Percentiles rank a stretch among this genome's conserved stretches.
phyloP scores from a whole-genome alignment of 2,888 invertebrate species.

The Heliconius cydno region DNA sequence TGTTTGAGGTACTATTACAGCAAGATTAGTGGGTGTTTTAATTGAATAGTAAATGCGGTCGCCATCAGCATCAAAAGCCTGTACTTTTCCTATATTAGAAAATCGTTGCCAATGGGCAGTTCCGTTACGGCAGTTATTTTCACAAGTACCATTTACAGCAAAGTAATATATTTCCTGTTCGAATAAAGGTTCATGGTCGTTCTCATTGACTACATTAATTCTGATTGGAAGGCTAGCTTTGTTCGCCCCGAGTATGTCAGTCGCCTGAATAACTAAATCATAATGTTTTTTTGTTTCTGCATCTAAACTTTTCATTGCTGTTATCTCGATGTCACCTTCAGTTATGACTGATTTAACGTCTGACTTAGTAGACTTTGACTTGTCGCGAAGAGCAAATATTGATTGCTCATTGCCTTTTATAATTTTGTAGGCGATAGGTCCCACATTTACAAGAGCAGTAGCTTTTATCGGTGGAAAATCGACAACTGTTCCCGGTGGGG shows the following conservation, averaged over 20 bases:
- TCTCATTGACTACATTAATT: conserved; percentile 92
- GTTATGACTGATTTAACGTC: conserved; percentile 82
- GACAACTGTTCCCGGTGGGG: conserved; percentile 87
- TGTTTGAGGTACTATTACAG: conserved; percentile 96
- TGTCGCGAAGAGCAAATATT: conserved; percentile 88
- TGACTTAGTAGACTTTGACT: conserved; percentile 71
- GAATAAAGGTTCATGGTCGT: conserved; percentile 96
- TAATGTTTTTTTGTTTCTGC: conserved; percentile 89
- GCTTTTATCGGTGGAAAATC: conserved; percentile 89
- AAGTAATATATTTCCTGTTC: conserved; percentile 91
- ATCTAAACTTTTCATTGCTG: conserved; percentile 90
- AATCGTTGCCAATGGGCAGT: conserved; percentile 89
- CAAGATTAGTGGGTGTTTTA: conserved; percentile 90
- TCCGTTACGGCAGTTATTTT: conserved; percentile 84
- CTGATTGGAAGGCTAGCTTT: conserved; percentile 90
- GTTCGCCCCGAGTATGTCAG: conserved; percentile 90
- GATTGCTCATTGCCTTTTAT: conserved; percentile 89
- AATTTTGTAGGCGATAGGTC: conserved; percentile 91
- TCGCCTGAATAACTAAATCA: conserved; percentile 90
- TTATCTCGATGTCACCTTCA: conserved; percentile 87
- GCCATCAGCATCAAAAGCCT: conserved; percentile 95
- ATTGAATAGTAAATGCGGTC: conserved; percentile 95
- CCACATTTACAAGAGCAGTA: conserved; percentile 85
- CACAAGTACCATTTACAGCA: conserved; percentile 86
- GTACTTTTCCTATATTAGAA: conserved; percentile 91